Conservation (phyloP, 30 jellyfish, hydroid and myxozoan genomes). For the Nemopilema nomurai region DNA sequence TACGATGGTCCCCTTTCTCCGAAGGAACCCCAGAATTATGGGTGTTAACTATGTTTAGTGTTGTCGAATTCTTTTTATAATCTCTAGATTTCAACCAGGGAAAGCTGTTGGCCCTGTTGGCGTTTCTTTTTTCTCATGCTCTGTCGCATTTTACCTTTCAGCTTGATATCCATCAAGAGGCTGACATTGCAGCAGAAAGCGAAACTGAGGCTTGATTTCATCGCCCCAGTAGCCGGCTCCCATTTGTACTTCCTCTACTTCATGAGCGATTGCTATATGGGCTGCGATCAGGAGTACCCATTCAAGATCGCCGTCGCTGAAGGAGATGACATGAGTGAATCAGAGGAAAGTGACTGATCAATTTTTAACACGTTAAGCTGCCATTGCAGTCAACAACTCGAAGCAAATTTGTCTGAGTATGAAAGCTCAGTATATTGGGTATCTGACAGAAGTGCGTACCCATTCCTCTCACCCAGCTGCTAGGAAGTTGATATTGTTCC, state of each 20-base stretch:
- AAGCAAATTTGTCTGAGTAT: background rate
- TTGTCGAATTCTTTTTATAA: no score
- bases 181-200: slow-evolving; percentile 94
- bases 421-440: background rate
- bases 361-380: background rate
- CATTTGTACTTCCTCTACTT: slow-evolving; percentile 80
- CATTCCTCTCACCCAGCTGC: background rate
- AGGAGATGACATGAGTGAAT: slow-evolving; percentile 97
- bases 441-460: background rate
- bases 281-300: slow-evolving; percentile 99
- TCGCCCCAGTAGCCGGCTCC: slow-evolving; percentile 96
- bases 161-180: slow-evolving; percentile 95
- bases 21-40: no score
- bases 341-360: slow-evolving; percentile 85
- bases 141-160: slow-evolving; percentile 25
- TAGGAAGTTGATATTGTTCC: background rate
- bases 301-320: slow-evolving; percentile 87
- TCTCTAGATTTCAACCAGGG: no score
- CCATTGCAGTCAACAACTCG: background rate
- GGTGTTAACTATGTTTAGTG: no score
- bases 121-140: background rate
- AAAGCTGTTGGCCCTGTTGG: no score
- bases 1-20: no score
- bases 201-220: slow-evolving; percentile 91
- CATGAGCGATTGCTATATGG: slow-evolving; percentile 99